These are phyloP conservation scores for Barbus barbus DNA, from an alignment of 2,113 vertebrate genomes.

Conservation along the genomic window DNA sequence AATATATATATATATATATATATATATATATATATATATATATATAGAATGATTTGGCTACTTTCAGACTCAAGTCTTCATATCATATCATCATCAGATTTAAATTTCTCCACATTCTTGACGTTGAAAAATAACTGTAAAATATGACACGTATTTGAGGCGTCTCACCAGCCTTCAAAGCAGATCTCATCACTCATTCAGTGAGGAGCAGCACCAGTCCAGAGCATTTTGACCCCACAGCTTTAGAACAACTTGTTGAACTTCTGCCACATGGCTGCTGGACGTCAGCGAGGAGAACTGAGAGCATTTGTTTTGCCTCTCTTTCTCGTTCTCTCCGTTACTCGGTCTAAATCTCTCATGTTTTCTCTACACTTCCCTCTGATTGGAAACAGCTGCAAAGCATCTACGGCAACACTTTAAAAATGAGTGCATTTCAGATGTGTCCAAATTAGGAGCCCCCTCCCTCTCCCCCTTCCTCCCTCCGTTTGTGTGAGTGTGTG, in stretches of 20 bases:
- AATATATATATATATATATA: too few species aligned
- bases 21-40: too few species aligned
- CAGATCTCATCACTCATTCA: slow-evolving; percentile 61
- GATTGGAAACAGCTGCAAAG: slow-evolving; percentile 84
- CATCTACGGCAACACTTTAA: slow-evolving; percentile 82
- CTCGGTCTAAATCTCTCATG: slow-evolving; percentile 21
- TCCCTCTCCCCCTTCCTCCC: slow-evolving; percentile 55
- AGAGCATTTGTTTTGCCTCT: slow-evolving; percentile 71
- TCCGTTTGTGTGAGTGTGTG: slow-evolving; percentile 69
- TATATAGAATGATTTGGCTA: too few species aligned
- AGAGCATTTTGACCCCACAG: slow-evolving; percentile 52
- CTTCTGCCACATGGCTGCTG: slow-evolving; percentile 79
- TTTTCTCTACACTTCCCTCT: slow-evolving; percentile 60
- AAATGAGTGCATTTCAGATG: slow-evolving; percentile 74
- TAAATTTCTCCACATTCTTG: neutral
- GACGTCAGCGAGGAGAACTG: slow-evolving; percentile 76
- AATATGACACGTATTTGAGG: slow-evolving; percentile 43
- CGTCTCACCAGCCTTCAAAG: slow-evolving; percentile 51
- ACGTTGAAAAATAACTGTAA: slow-evolving; percentile 28
- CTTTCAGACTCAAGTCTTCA: neutral
- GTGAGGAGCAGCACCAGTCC: slow-evolving; percentile 58
- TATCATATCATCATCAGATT: neutral
- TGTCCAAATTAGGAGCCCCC: slow-evolving; percentile 71
- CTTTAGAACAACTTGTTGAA: slow-evolving; percentile 85
- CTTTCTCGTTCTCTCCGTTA: neutral